Percentiles rank a stretch among this genome's conserved stretches.
These are phyloP conservation scores for Xestobium rufovillosum DNA, from an alignment of 2,888 invertebrate genomes.

Conservation along the genomic window DNA sequence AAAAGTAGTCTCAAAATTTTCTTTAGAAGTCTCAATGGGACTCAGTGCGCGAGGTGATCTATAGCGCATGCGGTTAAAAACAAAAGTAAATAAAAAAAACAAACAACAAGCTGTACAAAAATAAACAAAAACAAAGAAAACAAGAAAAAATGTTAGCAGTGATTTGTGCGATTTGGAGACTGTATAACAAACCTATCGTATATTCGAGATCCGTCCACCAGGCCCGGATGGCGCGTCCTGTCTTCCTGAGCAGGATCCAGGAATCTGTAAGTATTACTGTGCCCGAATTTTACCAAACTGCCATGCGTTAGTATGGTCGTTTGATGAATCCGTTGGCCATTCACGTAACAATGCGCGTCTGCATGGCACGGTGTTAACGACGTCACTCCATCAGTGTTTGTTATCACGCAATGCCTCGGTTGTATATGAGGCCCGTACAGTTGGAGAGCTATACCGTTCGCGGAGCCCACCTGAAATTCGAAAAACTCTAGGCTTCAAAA, in stretches of 20 bases:
- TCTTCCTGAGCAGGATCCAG: constrained; percentile 77
- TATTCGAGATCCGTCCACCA: constrained; percentile 57
- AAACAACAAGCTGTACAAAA: constrained; percentile 16
- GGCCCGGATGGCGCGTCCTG: constrained; percentile 62
- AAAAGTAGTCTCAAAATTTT: constrained; percentile 78
- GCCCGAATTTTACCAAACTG: constrained; percentile 76
- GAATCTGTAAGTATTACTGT: constrained; percentile 79
- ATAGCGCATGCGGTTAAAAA: constrained; percentile 21
- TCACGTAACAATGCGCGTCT: constrained; percentile 91
- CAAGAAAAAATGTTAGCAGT: constrained; percentile 19
- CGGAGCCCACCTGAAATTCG: constrained; percentile 59
- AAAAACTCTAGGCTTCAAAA: too few species aligned
- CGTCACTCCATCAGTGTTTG: constrained; percentile 83
- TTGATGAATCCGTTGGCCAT: constrained; percentile 85
- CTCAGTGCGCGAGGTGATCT: constrained; percentile 42
- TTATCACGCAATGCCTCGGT: constrained; percentile 91
- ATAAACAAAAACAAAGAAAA: constrained; percentile 20
- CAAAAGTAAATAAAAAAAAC: too few species aligned
- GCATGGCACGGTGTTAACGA: constrained; percentile 88
- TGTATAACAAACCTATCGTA: constrained; percentile 87
- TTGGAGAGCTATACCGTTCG: constrained; percentile 70
- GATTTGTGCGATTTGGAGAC: too few species aligned
- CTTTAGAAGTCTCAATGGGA: constrained; percentile 51
- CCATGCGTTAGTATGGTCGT: constrained; percentile 87
- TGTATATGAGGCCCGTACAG: constrained; percentile 87